A percentile compares a stretch with the other conserved stretches of the same genome.
Conservation (phyloP, 2,888 invertebrate species). For the Tethea ocularis region DNA sequence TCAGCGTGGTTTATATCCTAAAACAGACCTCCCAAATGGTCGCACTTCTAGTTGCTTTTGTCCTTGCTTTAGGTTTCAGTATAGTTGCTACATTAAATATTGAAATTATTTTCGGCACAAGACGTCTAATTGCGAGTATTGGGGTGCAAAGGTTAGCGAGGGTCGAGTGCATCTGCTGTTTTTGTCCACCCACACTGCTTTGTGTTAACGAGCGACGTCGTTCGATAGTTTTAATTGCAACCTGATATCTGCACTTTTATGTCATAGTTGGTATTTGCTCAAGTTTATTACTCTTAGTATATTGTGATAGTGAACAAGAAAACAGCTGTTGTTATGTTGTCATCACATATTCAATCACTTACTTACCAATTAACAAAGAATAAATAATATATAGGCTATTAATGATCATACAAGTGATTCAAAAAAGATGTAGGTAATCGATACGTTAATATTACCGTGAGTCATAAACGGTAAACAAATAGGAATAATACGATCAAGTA, state of each 20-base stretch:
- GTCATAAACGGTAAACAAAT: no score
- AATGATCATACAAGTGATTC: no score
- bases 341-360: not conserved
- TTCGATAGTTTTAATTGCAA: constrained; percentile 80
- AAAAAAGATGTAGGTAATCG: no score
- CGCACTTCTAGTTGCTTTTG: constrained; percentile 18
- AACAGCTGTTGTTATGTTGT: not conserved
- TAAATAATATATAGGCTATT: no score
- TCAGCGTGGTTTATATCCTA: constrained; percentile 66
- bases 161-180: constrained; percentile 78
- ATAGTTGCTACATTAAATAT: constrained; percentile 19
- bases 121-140: constrained; percentile 65
- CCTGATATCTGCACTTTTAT: constrained; percentile 68
- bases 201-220: constrained; percentile 67
- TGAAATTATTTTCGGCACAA: constrained; percentile 49
- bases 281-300: constrained; percentile 5
- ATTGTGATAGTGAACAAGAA: not conserved
- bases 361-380: not conserved
- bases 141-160: constrained; percentile 62
- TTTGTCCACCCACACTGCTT: constrained; percentile 66
- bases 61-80: constrained; percentile 20
- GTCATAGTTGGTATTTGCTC: constrained; percentile 25
- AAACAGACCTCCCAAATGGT: constrained; percentile 77
- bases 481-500: no score
- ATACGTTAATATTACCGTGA: no score